These are phyloP conservation scores for Ceratotherium simum DNA, from an alignment of 2,113 vertebrate genomes.

Conservation along the genomic window DNA sequence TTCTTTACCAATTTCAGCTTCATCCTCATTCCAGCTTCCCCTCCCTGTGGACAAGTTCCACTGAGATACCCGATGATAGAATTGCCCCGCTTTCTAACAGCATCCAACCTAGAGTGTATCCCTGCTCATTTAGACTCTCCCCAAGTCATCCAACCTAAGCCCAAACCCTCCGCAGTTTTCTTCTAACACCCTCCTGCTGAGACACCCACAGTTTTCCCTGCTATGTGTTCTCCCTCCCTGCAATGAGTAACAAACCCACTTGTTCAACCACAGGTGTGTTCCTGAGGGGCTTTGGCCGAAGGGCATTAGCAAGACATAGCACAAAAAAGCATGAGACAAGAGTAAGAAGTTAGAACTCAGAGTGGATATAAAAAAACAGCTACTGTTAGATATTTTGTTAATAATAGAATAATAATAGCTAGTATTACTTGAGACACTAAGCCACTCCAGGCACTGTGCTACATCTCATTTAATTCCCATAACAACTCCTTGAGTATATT, in stretches of 20 bases:
- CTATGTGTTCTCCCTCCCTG: background rate
- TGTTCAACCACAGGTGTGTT: background rate
- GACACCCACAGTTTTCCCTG: background rate
- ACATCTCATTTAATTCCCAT: background rate
- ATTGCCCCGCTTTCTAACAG: background rate
- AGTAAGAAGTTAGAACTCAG: background rate
- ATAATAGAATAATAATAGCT: background rate
- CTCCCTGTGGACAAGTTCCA: background rate
- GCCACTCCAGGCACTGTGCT: background rate
- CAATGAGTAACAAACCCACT: background rate
- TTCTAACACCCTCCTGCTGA: background rate
- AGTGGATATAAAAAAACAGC: background rate
- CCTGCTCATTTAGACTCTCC: background rate
- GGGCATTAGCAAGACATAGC: background rate
- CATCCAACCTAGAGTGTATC: background rate
- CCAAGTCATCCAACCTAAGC: background rate
- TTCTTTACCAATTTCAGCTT: background rate
- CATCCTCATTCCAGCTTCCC: background rate
- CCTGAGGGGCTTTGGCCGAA: background rate
- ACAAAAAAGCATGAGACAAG: background rate
- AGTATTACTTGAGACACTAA: background rate
- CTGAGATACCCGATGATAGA: background rate
- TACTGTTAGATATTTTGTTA: background rate
- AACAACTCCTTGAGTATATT: background rate
- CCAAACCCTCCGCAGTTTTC: background rate